Conservation (phyloP, 2,113 vertebrate species). For the Chaetura pelagica region DNA sequence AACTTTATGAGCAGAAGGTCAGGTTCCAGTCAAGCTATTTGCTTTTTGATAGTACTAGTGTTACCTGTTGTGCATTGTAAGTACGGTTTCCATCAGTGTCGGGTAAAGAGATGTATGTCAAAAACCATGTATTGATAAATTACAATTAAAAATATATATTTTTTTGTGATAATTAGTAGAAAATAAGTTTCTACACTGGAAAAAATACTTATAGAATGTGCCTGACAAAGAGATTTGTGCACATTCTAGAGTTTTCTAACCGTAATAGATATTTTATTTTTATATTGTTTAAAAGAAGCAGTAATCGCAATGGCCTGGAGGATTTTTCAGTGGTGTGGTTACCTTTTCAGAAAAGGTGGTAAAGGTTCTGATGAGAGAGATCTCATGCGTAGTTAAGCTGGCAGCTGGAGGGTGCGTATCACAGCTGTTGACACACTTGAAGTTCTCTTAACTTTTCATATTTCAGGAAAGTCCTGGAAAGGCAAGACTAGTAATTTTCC, state of each 20-base stretch:
- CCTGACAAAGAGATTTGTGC: background rate
- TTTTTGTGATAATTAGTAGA: background rate
- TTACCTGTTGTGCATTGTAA: background rate
- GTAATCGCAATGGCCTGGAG: background rate
- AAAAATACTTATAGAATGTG: background rate
- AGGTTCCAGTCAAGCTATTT: background rate
- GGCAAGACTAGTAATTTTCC: background rate
- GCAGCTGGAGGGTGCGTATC: background rate
- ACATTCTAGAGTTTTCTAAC: background rate
- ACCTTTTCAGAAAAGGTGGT: background rate
- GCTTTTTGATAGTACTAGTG: background rate
- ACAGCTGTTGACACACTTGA: background rate
- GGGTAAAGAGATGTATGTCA: background rate
- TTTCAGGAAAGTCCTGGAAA: background rate
- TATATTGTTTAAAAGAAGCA: background rate
- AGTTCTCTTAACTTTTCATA: background rate
- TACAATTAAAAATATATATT: background rate
- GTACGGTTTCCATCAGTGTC: background rate
- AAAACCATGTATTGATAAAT: background rate
- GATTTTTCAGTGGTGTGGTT: background rate
- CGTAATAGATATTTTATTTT: background rate
- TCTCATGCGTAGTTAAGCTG: background rate
- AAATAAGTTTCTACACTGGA: background rate
- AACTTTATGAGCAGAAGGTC: background rate
- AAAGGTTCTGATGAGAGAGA: background rate